Percentiles rank a stretch among this genome's conserved stretches.
Evolutionary conservation across 2,888 invertebrate species (phyloP).

Genomic region (Pachymerium ferrugineum): DNA sequence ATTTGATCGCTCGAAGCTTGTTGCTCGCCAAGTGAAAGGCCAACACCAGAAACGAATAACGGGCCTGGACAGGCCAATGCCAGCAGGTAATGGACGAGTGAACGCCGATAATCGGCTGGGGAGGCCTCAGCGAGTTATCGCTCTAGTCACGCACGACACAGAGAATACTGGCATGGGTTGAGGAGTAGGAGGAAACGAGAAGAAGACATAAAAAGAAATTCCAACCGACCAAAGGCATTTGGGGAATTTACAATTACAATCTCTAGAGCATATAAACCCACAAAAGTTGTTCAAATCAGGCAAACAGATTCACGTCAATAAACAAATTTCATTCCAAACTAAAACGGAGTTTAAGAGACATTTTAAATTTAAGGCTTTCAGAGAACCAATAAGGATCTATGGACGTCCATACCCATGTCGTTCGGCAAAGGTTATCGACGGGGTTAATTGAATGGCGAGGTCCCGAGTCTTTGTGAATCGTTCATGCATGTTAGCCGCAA

Average conservation of each 20-base stretch:
- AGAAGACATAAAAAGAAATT: conserved; percentile 7
- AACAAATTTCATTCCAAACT: neutral
- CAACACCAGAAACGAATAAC: conserved; percentile 19
- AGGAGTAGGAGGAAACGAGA: neutral
- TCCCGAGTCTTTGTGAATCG: conserved; percentile 1
- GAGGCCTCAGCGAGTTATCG: conserved; percentile 24
- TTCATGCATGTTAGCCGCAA: conserved; percentile 19
- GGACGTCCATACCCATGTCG: neutral
- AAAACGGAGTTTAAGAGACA: no score
- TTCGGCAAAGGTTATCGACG: conserved; percentile 12
- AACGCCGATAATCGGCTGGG: conserved; percentile 19
- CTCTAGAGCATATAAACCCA: neutral
- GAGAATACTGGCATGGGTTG: neutral
- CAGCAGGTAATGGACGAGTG: conserved; percentile 25
- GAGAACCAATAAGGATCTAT: neutral
- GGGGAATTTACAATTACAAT: conserved; percentile 8
- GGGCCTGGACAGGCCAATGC: conserved; percentile 10
- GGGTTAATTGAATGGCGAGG: conserved; percentile 16
- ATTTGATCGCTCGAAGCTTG: conserved; percentile 19
- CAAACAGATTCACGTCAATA: neutral
- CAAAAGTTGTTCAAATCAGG: no score
- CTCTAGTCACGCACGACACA: conserved; percentile 21
- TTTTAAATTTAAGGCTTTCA: no score
- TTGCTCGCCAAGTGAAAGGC: conserved; percentile 27
- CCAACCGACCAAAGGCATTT: conserved; percentile 2